phyloP scores from a whole-genome alignment of 2,113 vertebrate species.

The Tautogolabrus adspersus region DNA sequence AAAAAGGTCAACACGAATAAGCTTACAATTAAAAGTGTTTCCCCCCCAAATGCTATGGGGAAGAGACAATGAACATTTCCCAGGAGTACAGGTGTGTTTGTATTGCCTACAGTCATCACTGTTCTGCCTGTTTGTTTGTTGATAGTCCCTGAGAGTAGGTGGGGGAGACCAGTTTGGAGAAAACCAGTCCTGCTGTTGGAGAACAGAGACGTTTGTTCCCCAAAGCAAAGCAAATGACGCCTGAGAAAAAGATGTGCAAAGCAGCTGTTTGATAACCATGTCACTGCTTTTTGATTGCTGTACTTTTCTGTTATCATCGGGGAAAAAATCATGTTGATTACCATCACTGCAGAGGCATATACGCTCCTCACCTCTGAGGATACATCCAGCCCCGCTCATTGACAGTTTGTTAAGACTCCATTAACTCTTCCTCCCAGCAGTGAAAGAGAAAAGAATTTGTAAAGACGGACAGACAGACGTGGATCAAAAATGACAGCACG shows the following conservation, averaged over 20 bases:
- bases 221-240: conserved; percentile 1
- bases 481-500: not conserved
- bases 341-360: conserved; percentile 37
- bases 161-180: conserved; percentile 12
- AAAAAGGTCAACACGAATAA: not conserved
- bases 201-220: conserved; percentile 14
- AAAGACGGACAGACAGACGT: not conserved
- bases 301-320: conserved; percentile 40
- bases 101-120: conserved; percentile 40
- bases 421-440: conserved; percentile 4
- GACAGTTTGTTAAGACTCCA: conserved; percentile 12
- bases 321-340: conserved; percentile 33
- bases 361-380: conserved; percentile 13
- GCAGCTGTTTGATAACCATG: conserved; percentile 47
- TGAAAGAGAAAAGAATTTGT: not conserved
- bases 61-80: not conserved
- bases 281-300: conserved; percentile 32
- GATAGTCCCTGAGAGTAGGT: conserved; percentile 28
- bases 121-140: conserved; percentile 50
- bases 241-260: conserved; percentile 6
- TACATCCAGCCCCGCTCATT: conserved; percentile 1
- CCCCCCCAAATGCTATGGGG: not conserved
- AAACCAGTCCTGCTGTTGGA: conserved; percentile 9
- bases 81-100: conserved; percentile 15
- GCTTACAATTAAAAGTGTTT: not conserved